Conservation (phyloP, 2,797 vertebrate species). For the Meda fulgida region DNA sequence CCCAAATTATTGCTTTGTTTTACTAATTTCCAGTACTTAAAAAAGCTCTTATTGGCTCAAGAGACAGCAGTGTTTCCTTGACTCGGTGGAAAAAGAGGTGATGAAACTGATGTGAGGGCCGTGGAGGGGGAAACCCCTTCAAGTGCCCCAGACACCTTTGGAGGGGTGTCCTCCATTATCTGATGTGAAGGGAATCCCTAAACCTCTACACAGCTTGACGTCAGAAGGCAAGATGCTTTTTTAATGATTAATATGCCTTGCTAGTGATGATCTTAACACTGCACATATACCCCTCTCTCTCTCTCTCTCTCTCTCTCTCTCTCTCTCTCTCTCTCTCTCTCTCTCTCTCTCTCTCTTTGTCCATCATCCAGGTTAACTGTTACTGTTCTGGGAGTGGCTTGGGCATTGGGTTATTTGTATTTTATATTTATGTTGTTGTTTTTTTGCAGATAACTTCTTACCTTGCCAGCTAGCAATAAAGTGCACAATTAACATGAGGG, state of each 20-base stretch:
- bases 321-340: neutral
- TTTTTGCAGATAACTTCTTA: neutral
- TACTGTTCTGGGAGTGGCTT: conserved; percentile 59
- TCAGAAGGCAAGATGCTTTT: conserved; percentile 59
- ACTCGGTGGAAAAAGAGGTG: conserved; percentile 51
- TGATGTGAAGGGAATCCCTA: conserved; percentile 72
- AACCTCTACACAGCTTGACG: conserved; percentile 71
- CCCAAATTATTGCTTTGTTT: neutral
- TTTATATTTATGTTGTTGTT: neutral
- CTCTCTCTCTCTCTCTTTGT: neutral
- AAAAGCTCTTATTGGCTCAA: neutral
- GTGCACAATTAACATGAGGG: neutral
- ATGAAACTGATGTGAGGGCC: conserved; percentile 50
- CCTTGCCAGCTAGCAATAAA: conserved; percentile 1
- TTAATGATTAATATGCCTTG: conserved; percentile 59
- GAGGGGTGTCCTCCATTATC: neutral
- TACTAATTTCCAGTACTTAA: neutral
- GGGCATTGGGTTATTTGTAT: conserved; percentile 73
- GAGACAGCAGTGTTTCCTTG: conserved; percentile 32
- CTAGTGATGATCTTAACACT: neutral
- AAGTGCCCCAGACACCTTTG: neutral
- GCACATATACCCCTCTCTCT: neutral
- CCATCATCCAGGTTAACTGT: conserved; percentile 13
- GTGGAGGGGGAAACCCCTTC: conserved; percentile 36
- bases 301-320: neutral